A percentile compares a stretch with the other conserved stretches of the same genome.
Evolutionary conservation across 2,113 vertebrate genomes (phyloP).

Genomic region (Ahaetulla prasina): DNA sequence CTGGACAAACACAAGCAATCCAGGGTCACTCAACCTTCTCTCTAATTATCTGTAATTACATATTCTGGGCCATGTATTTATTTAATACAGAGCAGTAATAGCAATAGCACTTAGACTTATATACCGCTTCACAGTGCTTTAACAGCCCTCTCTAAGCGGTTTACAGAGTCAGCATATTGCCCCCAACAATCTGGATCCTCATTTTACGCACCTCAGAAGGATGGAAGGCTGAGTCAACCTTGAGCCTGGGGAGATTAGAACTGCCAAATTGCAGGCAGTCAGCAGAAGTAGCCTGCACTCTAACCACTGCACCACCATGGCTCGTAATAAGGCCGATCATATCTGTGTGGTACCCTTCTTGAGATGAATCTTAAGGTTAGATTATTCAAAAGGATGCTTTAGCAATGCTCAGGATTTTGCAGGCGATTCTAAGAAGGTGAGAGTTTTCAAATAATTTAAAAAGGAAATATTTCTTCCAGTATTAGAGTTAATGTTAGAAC

Average conservation of each 20-base stretch:
- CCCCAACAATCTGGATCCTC: too few relatives aligned
- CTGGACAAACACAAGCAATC: neutral
- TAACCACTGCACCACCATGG: too few relatives aligned
- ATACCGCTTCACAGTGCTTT: too few relatives aligned
- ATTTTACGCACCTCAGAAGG: too few relatives aligned
- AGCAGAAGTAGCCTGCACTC: too few relatives aligned
- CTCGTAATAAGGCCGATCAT: neutral
- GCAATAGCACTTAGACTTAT: too few relatives aligned
- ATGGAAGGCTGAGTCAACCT: too few relatives aligned
- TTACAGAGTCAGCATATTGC: too few relatives aligned
- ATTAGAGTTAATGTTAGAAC: neutral
- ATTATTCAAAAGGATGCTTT: neutral
- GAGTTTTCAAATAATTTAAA: neutral
- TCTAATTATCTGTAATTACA: neutral
- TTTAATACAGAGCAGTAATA: neutral
- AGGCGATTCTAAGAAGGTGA: neutral
- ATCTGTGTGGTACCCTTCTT: neutral
- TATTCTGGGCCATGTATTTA: neutral
- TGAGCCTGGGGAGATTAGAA: too few relatives aligned
- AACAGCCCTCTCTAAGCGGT: too few relatives aligned
- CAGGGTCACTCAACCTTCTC: neutral
- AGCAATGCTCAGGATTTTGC: neutral
- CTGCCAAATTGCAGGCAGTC: too few relatives aligned
- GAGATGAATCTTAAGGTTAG: neutral
- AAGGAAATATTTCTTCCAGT: neutral